phyloP scores from a whole-genome alignment of 2,113 vertebrate species.

The Caloenas nicobarica region DNA sequence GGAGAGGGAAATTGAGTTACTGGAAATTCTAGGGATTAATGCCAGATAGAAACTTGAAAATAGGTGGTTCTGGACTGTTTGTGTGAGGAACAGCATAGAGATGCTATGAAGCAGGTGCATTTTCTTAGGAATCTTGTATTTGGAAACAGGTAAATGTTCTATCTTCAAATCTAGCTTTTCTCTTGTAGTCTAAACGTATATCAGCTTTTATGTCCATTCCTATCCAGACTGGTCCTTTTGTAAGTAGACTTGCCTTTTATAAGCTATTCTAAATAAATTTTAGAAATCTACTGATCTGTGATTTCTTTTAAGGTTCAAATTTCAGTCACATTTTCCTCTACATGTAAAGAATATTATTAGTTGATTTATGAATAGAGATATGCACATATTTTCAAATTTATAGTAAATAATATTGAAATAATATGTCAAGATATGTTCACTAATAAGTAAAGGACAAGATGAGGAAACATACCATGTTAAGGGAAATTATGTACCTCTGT shows the following conservation, averaged over 20 bases:
- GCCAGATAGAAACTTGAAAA: not conserved
- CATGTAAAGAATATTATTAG: not conserved
- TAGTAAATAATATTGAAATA: not conserved
- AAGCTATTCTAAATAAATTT: not conserved
- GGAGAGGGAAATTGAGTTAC: not conserved
- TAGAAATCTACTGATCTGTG: not conserved
- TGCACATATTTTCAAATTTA: not conserved
- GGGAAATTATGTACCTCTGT: rapidly evolving
- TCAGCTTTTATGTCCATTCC: not conserved
- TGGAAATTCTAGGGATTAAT: not conserved
- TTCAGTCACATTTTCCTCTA: not conserved
- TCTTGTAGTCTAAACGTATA: not conserved
- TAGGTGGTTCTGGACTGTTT: not conserved
- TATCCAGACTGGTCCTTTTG: not conserved
- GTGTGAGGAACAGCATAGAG: not conserved
- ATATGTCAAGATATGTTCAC: not conserved
- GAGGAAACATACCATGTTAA: not conserved
- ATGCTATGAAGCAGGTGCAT: not conserved
- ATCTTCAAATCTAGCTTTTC: not conserved
- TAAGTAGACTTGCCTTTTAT: not conserved
- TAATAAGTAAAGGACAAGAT: not conserved
- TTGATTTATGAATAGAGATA: not conserved
- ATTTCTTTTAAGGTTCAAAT: not conserved
- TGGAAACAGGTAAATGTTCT: not conserved
- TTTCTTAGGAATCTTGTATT: not conserved